These are phyloP conservation scores for Bombus superbus DNA, from an alignment of 1,140 invertebrate genomes.

Conservation along the genomic window DNA sequence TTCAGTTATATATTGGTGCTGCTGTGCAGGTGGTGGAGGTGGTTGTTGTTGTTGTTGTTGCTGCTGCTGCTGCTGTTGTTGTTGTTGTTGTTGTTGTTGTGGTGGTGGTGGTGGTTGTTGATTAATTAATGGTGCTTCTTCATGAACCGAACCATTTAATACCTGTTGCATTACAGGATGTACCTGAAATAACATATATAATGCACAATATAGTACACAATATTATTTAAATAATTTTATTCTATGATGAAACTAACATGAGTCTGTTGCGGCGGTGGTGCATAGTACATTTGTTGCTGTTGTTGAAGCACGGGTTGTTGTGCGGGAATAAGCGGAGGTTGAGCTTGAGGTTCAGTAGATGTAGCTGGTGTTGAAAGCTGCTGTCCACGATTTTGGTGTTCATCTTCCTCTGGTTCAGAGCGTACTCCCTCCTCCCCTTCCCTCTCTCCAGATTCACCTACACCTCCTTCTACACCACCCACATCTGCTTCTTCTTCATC, in stretches of 20 bases:
- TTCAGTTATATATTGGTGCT: conserved; percentile 75
- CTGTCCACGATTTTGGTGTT: conserved; percentile 77
- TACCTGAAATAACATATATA: conserved; percentile 63
- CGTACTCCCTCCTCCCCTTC: conserved; percentile 85
- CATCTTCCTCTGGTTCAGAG: conserved; percentile 88
- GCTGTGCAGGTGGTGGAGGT: conserved; percentile 62
- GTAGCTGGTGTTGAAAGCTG: conserved; percentile 67
- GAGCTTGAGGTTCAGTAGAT: conserved; percentile 72
- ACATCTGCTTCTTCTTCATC: conserved; percentile 87
- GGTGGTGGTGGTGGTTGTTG: conserved; percentile 72
- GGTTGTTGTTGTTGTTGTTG: conserved; percentile 70
- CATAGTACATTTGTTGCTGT: conserved; percentile 77
- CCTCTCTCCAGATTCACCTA: conserved; percentile 73
- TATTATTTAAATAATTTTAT: background rate
- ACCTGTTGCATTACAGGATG: conserved; percentile 77
- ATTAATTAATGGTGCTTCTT: conserved; percentile 76
- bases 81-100: conserved; percentile 69
- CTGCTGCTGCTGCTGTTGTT: conserved; percentile 69
- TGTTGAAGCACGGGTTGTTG: conserved; percentile 73
- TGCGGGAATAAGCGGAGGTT: conserved; percentile 70
- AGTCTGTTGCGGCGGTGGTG: conserved; percentile 72
- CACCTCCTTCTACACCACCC: conserved; percentile 70
- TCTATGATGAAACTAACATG: conserved; percentile 60
- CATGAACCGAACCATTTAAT: conserved; percentile 79
- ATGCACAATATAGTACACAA: background rate